Percentiles rank a stretch among this genome's conserved stretches.
Evolutionary conservation across 2,888 invertebrate species (phyloP).

Genomic region (Orchesella flavescens): DNA sequence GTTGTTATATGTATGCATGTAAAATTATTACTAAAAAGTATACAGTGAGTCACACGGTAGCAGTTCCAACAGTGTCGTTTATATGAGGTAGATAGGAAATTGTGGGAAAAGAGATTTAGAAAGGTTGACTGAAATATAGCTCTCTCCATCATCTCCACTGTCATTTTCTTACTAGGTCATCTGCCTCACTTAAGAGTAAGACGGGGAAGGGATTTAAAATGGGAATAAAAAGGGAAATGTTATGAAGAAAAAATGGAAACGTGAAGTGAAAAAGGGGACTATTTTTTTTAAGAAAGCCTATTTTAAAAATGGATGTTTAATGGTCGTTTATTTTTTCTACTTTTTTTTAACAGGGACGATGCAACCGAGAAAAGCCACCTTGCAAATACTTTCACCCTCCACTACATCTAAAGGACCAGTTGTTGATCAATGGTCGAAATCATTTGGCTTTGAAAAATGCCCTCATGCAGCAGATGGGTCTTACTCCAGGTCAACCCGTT

Average conservation of each 20-base stretch:
- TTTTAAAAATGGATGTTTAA: constrained; percentile 27
- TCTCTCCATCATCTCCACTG: constrained; percentile 60
- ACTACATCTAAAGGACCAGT: constrained; percentile 99
- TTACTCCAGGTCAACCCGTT: constrained; percentile 91
- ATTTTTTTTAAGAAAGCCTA: constrained; percentile 6
- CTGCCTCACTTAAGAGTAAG: constrained; percentile 37
- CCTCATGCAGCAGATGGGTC: constrained; percentile 94
- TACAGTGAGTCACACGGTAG: neutral
- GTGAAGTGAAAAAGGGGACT: neutral
- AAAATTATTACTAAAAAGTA: constrained; percentile 20
- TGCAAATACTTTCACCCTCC: constrained; percentile 99
- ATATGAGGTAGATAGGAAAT: constrained; percentile 55
- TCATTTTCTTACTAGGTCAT: constrained; percentile 50
- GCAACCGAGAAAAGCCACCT: constrained; percentile 99
- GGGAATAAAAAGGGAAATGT: constrained; percentile 9
- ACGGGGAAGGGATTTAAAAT: neutral
- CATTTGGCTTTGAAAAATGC: constrained; percentile 99
- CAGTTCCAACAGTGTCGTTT: constrained; percentile 36
- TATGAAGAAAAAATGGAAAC: constrained; percentile 17
- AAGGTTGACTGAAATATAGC: constrained; percentile 65
- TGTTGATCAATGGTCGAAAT: constrained; percentile 99
- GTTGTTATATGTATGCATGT: neutral
- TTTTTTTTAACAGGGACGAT: constrained; percentile 88
- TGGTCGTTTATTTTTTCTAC: neutral
- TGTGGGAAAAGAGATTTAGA: constrained; percentile 58